phyloP scores from a whole-genome alignment of 1,140 invertebrate species.

The Dendroctonus valens region DNA sequence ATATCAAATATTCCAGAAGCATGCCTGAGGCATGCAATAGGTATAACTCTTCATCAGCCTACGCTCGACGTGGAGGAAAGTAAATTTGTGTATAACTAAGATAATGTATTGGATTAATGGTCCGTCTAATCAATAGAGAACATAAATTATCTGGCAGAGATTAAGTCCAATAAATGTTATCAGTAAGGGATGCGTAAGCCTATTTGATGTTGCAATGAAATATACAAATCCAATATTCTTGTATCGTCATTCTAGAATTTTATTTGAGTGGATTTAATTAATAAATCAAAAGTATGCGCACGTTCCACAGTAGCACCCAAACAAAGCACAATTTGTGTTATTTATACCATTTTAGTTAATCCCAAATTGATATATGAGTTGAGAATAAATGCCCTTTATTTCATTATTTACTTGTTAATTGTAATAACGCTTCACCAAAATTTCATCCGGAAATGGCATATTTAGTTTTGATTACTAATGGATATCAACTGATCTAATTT shows the following conservation, averaged over 20 bases:
- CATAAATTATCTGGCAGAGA: background rate
- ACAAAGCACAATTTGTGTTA: constrained; percentile 18
- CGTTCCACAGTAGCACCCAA: constrained; percentile 4
- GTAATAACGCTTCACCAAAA: constrained; percentile 6
- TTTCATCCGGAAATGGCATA: constrained; percentile 5
- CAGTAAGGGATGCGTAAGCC: too few relatives aligned
- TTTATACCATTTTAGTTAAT: constrained; percentile 26
- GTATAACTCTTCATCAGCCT: background rate
- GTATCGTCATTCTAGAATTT: background rate
- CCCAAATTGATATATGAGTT: constrained; percentile 18
- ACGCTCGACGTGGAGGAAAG: too few relatives aligned
- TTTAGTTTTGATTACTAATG: constrained; percentile 12
- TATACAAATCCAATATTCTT: too few relatives aligned
- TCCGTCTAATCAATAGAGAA: background rate
- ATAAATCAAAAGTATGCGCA: constrained; percentile 16
- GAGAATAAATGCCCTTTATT: constrained; percentile 18
- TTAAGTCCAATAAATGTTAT: background rate
- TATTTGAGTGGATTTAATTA: constrained; percentile 8
- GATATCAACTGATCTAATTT: background rate
- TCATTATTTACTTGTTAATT: constrained; percentile 22
- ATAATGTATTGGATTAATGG: constrained; percentile 10
- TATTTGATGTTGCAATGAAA: too few relatives aligned
- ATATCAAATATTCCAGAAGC: too few relatives aligned
- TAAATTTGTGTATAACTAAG: constrained; percentile 6
- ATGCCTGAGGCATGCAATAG: constrained; percentile 1